A percentile compares a stretch with the other conserved stretches of the same genome.
Conservation (phyloP, 2,888 invertebrate species). For the Heliconius aoede region DNA sequence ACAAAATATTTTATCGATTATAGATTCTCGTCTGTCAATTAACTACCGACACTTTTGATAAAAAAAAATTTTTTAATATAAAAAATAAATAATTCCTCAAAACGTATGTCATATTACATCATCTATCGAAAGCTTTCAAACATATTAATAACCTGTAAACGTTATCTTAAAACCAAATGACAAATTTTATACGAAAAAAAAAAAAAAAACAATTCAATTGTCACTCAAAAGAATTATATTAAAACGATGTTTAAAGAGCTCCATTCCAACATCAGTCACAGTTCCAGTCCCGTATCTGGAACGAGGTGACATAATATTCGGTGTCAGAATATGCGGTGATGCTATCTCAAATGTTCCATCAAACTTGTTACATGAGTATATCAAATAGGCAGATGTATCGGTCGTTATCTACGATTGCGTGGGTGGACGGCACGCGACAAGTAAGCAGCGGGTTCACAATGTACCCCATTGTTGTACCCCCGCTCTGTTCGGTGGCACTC, state of each 20-base stretch:
- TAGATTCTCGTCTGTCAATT: not conserved
- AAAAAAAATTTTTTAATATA: not conserved
- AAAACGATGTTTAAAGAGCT: conserved; percentile 10
- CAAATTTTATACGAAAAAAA: not conserved
- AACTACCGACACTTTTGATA: not conserved
- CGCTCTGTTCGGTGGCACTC: conserved; percentile 64
- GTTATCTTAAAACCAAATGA: not conserved
- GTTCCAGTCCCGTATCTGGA: conserved; percentile 36
- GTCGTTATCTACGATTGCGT: conserved; percentile 79
- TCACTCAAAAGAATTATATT: conserved; percentile 12
- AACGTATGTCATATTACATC: not conserved
- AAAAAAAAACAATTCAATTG: not conserved
- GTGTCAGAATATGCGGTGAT: conserved; percentile 45
- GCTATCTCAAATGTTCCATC: conserved; percentile 48
- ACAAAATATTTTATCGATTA: not conserved
- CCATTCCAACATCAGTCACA: conserved; percentile 33
- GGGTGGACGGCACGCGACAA: conserved; percentile 69
- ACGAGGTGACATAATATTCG: conserved; percentile 44
- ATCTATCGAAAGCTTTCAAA: not conserved
- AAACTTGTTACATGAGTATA: conserved; percentile 62
- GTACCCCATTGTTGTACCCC: conserved; percentile 76
- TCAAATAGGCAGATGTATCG: conserved; percentile 77
- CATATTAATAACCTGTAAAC: not conserved
- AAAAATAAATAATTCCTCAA: not conserved
- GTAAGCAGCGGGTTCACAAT: conserved; percentile 77